phyloP scores from a whole-genome alignment of 2,797 vertebrate genomes.

The Catharus ustulatus region DNA sequence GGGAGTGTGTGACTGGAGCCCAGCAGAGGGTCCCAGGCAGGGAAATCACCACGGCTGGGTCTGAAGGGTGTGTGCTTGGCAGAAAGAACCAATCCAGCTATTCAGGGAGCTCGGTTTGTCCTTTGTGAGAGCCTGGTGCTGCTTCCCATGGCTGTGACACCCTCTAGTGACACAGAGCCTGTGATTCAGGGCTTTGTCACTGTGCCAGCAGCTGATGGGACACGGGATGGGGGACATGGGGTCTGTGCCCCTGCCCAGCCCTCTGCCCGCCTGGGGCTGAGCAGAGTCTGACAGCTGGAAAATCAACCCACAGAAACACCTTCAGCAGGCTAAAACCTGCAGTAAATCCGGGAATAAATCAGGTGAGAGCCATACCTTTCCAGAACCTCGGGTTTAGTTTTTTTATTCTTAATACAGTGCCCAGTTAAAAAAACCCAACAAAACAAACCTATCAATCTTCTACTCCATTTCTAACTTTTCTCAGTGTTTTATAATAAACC shows the following conservation, averaged over 20 bases:
- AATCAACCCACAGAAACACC: neutral
- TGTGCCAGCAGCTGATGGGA: neutral
- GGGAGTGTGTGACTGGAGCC: neutral
- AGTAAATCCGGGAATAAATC: neutral
- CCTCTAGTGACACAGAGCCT: slow-evolving; percentile 37
- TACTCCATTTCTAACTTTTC: neutral
- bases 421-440: neutral
- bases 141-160: slow-evolving; percentile 26
- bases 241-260: neutral
- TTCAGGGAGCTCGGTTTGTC: fast-evolving
- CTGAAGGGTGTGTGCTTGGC: neutral
- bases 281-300: neutral
- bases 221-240: fast-evolving
- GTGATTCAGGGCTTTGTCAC: neutral
- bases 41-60: neutral
- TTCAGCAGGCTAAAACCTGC: neutral
- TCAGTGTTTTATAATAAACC: neutral
- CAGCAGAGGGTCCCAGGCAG: neutral
- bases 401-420: neutral
- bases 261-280: neutral
- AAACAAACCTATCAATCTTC: neutral
- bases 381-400: neutral
- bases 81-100: neutral
- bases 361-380: neutral
- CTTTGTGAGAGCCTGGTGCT: fast-evolving